Base-by-base conservation (phyloP, 2,888 invertebrate genomes). In the Adelognathus sp. region DNA sequence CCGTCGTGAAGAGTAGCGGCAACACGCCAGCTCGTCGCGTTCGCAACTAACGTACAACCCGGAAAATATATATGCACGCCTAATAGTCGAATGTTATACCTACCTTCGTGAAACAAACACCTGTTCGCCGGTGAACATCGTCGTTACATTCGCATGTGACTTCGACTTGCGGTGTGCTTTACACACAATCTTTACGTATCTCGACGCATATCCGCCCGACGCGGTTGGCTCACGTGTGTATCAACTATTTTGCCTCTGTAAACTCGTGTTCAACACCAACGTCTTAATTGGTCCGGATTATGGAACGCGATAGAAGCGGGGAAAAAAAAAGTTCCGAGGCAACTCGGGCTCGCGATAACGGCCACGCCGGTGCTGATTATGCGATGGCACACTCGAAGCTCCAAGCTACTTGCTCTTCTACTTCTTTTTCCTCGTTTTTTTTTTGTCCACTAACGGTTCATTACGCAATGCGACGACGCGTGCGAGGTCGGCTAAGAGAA, bases 221-320 rank as follows among this genome's bases (percentile, higher is more conserved):
- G 4, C 18, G 29, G 39, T 54, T 14, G 14, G 11, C 36, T 31
- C 16, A 58, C 44, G 31, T 54, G 39, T 16, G 21, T 24, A 24
- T 50, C 1, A 11, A 18, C 7, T 16, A 14, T 11, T 21, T 9
- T 3, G 4, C 50, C n/a, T 4, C 21, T 27, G 9, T 27, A 54
- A 31, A 44, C 50, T 27, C 61, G 52, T 54, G n/a, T 16, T 3
- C 29, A 46, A 14, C 54, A 29, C 52, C 61, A 63, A 61, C 71
- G 29, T 41, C 56, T 58, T 77, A 73, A 73, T 73, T 69, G 73
- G 61, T 27, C 29, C 29, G 63, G 69, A 78, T 73, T 78, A 73
- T 69, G 69, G 64, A 54, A 56, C 41, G 29, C 24, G 73, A 73
- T 72, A 21, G 39, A 29, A n/a, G 50, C 44, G 16, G 9, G 11